Evolutionary conservation across 2,113 vertebrate species (phyloP).

Genomic region (Prinia subflava): DNA sequence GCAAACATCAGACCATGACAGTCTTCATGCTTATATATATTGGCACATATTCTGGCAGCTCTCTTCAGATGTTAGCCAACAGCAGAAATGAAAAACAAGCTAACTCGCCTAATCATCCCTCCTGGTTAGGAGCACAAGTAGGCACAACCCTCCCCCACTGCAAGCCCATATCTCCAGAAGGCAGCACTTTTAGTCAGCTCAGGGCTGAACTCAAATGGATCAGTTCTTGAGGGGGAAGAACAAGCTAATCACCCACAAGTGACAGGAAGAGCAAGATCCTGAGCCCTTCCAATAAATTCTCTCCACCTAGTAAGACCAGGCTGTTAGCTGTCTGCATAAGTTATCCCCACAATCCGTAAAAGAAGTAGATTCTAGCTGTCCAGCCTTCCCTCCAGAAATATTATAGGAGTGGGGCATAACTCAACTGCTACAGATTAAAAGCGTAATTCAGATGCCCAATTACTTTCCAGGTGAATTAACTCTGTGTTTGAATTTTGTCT

Average conservation of each 20-base stretch:
- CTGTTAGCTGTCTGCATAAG: slow-evolving; percentile 21
- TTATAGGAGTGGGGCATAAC: slow-evolving; percentile 5
- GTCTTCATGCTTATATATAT: background rate
- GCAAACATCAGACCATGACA: background rate
- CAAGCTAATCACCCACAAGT: background rate
- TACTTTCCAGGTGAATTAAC: slow-evolving; percentile 39
- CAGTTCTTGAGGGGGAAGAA: background rate
- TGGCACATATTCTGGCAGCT: background rate
- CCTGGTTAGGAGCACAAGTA: background rate
- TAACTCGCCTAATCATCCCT: background rate
- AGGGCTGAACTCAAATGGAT: background rate
- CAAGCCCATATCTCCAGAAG: background rate
- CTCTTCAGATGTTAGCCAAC: background rate
- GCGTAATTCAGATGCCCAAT: slow-evolving; percentile 23
- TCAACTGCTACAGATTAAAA: slow-evolving; percentile 52
- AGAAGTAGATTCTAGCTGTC: background rate
- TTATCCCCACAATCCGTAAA: background rate
- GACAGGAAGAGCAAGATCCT: background rate
- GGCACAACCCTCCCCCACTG: background rate
- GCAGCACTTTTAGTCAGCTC: background rate
- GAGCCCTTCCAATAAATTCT: slow-evolving; percentile 18
- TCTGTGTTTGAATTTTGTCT: slow-evolving; percentile 9
- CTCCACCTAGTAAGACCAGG: background rate
- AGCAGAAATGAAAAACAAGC: background rate
- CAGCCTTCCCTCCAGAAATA: background rate